Evolutionary conservation across 1,140 invertebrate genomes (phyloP), one percentile per base, ranked within the genome.

Genomic region (Phymorhynchus buccinoides): DNA sequence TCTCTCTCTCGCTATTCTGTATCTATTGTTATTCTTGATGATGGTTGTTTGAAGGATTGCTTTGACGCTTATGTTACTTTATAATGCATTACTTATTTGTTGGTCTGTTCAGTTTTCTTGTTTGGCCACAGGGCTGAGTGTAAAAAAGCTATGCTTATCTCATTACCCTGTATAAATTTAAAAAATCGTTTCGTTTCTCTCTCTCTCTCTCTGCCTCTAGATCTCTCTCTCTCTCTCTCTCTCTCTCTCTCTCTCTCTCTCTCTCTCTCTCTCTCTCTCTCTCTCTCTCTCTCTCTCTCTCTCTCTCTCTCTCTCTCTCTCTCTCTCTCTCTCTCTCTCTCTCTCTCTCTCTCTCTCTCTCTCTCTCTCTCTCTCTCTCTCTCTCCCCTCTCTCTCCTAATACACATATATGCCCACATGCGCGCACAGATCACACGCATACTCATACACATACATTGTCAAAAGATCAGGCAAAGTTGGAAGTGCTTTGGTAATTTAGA

Each of bases 181-280:
- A n/a, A n/a, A n/a, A n/a, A n/a, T n/a, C n/a, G n/a, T n/a, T n/a
- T n/a, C n/a, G n/a, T n/a, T n/a, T n/a, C n/a, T n/a, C n/a, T n/a
- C n/a, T n/a, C n/a, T n/a, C n/a, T n/a, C n/a, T n/a, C n/a, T n/a
- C n/a, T n/a, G n/a, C n/a, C n/a, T n/a, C n/a, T n/a, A n/a, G n/a
- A n/a, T n/a, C n/a, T n/a, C n/a, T n/a, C n/a, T n/a, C n/a, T n/a
- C n/a, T n/a, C n/a, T n/a, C n/a, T n/a, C n/a, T n/a, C n/a, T n/a
- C n/a, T 80, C 42, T 80, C 41, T n/a, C 12, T 84, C 30, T 84
- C 3, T 80, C 32, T 84, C 32, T 77, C 30, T 68, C 73, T 79
- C 32, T 84, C 52, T 68, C 66, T 79, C 62, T 80, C 32, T 68
- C 73, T 68, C 27, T 80, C 7, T 42, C 9, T 84, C 32, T 80